Evolutionary conservation across 2,113 vertebrate species (phyloP), one percentile per base, ranked within the genome.

Genomic region (Mohoua ochrocephala): DNA sequence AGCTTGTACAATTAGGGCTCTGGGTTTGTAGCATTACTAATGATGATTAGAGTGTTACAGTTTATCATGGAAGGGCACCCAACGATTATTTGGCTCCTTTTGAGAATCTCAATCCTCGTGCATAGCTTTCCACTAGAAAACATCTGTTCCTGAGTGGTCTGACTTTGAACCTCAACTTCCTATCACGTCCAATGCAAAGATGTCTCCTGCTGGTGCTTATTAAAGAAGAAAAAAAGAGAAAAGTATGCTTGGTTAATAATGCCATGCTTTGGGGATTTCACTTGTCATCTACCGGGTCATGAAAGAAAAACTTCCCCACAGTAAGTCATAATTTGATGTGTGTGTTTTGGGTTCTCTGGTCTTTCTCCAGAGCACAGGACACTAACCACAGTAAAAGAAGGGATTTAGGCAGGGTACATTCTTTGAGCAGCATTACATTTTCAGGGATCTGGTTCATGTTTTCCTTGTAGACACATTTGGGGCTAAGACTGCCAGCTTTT

Each of bases 101-200:
- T 73, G 76, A 63, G 35, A 44, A 54, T 50, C 70, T 82, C 59
- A 69, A 15, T 54, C 89, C 56, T 84, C 17, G 8, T 30, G 54
- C 92, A 92, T 92, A 93, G 24, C 91, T 93, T 96, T 97, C 73
- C 73, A 70, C 88, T 77, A 92, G 67, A 71, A 96, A 92, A 84
- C 91, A 89, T 95, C 90, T 95, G 74, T 65, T 87, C 73, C 61
- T 64, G 60, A 89, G 54, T 87, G 73, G 52, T 89, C 64, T 91
- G 76, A 84, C 64, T 94, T 94, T 81, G 86, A 95, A 89, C 89
- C 64, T 92, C 68, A 63, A 50, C 83, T 93, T 93, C 83, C 91
- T 89, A 86, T 81, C 15, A 6, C 33, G 2, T 91, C 76, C n/a
- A 15, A 31, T 56, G 76, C 53, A 86, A 93, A 96, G 83, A 86